Evolutionary conservation across 2,888 invertebrate genomes (phyloP), one percentile per base, ranked within the genome.

Genomic region (Cremastinae sp.): DNA sequence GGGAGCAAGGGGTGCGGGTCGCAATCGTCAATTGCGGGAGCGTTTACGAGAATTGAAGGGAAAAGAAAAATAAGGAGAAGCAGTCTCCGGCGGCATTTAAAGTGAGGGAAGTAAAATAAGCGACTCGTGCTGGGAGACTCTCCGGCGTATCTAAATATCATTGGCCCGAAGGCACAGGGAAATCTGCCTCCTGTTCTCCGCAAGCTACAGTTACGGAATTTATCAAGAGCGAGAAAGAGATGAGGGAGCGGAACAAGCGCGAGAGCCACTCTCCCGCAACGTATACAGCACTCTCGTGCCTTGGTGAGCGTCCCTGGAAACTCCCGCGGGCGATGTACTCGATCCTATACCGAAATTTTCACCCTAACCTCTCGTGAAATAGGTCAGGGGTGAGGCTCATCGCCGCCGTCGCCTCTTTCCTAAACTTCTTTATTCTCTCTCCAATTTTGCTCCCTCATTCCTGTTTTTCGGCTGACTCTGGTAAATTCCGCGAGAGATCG

Each of bases 101-200:
- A n/a, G n/a, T n/a, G n/a, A n/a, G n/a, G n/a, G n/a, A n/a, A n/a
- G n/a, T n/a, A n/a, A n/a, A n/a, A n/a, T 58, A 47, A 16, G 70
- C 58, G 65, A 53, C 62, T 62, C 65, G 41, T 10, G 47, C n/a
- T n/a, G n/a, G n/a, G n/a, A 58, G 69, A 70, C 71, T 53, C 70
- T 51, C 43, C 18, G 45, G 34, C 80, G 81, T 84, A 84, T 84
- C 84, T 84, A 84, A 85, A 83, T 84, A 85, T 83, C 80, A 80
- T 68, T 75, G 82, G 82, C 84, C 75, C 74, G 69, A 41, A 78
- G 85, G 82, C 81, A 78, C 79, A 58, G 59, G 54, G 61, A 73
- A 72, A 74, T 72, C 62, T 68, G 61, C 71, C 70, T 68, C 75
- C 74, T 54, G 74, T 70, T 65, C 59, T 74, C 45, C 41, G 20